phyloP scores from a whole-genome alignment of 2,113 vertebrate genomes.

The Semnopithecus entellus region DNA sequence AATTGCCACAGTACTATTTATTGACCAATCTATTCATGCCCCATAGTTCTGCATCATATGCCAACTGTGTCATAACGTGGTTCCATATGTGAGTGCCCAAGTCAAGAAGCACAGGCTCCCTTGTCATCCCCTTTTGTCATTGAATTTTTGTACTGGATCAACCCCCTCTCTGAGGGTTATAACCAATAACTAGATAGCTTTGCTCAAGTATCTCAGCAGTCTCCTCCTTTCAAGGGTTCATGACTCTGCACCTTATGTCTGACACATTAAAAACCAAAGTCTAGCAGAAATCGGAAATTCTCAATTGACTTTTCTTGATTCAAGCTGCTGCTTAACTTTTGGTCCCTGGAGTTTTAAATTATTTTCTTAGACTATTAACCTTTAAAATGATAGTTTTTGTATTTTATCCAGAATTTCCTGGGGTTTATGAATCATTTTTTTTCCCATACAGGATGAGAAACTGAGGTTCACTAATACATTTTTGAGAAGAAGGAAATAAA shows the following conservation, averaged over 20 bases:
- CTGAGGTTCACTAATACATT: background rate
- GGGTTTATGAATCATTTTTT: background rate
- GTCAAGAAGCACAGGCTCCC: background rate
- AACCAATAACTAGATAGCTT: background rate
- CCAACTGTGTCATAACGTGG: background rate
- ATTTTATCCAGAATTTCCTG: conserved; percentile 24
- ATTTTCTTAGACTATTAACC: background rate
- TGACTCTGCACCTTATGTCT: background rate
- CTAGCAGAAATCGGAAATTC: background rate
- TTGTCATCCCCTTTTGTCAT: background rate
- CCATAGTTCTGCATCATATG: background rate
- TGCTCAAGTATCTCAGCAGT: background rate
- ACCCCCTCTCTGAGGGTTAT: background rate
- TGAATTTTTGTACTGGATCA: background rate
- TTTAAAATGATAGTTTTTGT: background rate
- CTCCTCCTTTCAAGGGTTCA: background rate
- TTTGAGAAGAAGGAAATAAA: background rate
- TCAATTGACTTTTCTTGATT: background rate
- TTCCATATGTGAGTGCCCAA: background rate
- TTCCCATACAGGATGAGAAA: background rate
- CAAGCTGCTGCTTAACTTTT: background rate
- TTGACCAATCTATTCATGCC: no score
- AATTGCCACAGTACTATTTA: background rate
- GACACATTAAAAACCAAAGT: background rate
- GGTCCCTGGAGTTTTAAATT: background rate